phyloP scores from a whole-genome alignment of 2,888 invertebrate genomes.

The Idaea biselata region DNA sequence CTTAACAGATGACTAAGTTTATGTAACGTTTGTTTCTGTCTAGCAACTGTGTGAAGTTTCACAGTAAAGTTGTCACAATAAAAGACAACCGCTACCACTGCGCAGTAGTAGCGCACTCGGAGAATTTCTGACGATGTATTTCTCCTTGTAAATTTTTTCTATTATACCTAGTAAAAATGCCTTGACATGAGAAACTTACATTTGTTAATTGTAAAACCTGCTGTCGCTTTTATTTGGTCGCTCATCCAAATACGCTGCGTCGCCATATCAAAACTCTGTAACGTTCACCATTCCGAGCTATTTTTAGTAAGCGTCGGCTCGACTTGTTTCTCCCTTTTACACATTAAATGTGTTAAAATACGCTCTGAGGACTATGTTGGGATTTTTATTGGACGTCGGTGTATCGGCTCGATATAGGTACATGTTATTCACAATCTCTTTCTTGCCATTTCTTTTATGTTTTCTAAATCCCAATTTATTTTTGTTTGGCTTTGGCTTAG shows the following conservation, averaged over 20 bases:
- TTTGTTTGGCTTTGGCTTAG: background rate
- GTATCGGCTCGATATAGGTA: background rate
- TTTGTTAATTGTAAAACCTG: background rate
- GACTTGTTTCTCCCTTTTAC: background rate
- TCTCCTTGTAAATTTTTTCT: no score
- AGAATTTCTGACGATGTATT: no score
- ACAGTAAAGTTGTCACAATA: no score
- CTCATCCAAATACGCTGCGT: slow-evolving; percentile 21
- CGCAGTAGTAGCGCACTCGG: no score
- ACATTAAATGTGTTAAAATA: background rate
- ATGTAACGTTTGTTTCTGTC: no score
- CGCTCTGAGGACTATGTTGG: background rate
- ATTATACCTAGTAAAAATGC: no score
- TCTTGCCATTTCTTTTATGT: background rate
- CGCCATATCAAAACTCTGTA: slow-evolving; percentile 36
- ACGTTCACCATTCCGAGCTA: slow-evolving; percentile 34
- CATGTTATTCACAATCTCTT: background rate
- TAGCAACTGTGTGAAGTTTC: no score
- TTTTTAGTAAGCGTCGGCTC: slow-evolving; percentile 33
- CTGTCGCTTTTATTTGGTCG: slow-evolving; percentile 27
- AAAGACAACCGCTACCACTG: no score
- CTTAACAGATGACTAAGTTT: no score
- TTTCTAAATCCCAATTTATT: background rate
- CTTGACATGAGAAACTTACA: background rate
- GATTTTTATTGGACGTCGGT: background rate